A percentile compares a stretch with the other conserved stretches of the same genome.
Evolutionary conservation across 2,113 vertebrate species (phyloP).

Genomic region (Prunella himalayana): DNA sequence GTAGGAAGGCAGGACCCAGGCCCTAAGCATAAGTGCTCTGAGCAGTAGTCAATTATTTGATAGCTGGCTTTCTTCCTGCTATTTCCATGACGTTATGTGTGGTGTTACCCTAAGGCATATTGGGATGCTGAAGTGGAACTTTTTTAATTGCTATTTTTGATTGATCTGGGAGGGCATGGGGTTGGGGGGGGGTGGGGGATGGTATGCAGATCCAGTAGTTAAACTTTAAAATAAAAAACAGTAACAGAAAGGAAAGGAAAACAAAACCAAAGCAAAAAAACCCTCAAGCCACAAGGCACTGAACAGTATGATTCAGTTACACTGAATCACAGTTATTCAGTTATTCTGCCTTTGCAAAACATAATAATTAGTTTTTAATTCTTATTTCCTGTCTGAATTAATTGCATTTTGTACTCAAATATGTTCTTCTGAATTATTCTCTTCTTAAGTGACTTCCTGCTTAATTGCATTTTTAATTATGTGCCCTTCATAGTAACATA

Average conservation of each 20-base stretch:
- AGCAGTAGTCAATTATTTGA: conserved; percentile 31
- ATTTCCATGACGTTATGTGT: conserved; percentile 48
- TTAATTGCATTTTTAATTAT: neutral
- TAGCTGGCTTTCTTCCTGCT: neutral
- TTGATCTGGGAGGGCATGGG: neutral
- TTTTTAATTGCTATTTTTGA: conserved; percentile 15
- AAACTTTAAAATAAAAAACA: neutral
- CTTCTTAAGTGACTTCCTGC: neutral
- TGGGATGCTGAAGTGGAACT: conserved; percentile 19
- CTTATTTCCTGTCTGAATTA: neutral
- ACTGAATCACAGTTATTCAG: neutral
- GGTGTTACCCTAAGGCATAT: conserved; percentile 5
- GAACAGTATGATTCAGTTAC: neutral
- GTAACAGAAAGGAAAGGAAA: too few relatives aligned
- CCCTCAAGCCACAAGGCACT: neutral
- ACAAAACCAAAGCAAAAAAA: neutral
- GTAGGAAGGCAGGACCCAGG: neutral
- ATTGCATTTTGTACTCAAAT: neutral
- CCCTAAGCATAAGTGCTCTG: neutral
- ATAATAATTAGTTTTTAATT: neutral
- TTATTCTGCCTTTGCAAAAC: neutral
- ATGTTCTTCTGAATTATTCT: neutral
- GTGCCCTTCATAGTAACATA: neutral
- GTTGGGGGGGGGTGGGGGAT: fast-evolving
- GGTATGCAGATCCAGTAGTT: neutral